phyloP scores from a whole-genome alignment of 2,113 vertebrate species.

The Narcine bancroftii region DNA sequence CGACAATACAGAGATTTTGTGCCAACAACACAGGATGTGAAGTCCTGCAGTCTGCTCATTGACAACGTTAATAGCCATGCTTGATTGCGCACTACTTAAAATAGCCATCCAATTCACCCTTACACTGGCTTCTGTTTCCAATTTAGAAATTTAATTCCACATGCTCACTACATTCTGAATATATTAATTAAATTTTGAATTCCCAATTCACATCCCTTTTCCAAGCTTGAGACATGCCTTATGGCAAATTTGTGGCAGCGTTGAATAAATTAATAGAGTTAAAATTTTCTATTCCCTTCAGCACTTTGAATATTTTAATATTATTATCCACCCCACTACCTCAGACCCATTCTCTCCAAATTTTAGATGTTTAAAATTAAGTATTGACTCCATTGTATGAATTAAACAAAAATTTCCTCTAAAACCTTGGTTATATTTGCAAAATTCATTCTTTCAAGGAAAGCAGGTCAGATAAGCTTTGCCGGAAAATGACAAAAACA shows the following conservation, averaged over 20 bases:
- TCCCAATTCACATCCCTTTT: background rate
- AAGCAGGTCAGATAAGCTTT: background rate
- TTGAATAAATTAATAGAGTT: slow-evolving; percentile 25
- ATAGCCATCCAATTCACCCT: background rate
- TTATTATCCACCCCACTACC: background rate
- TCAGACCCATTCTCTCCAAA: background rate
- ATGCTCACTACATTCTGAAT: background rate
- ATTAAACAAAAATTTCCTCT: background rate
- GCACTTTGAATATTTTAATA: background rate
- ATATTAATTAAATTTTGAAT: slow-evolving; percentile 29
- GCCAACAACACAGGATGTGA: background rate
- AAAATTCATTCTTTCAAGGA: background rate
- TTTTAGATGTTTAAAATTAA: slow-evolving; percentile 5
- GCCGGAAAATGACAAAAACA: background rate
- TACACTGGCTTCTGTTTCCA: slow-evolving; percentile 6
- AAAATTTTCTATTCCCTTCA: slow-evolving; percentile 10
- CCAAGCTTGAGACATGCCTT: background rate
- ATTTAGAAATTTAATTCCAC: background rate
- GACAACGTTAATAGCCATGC: background rate
- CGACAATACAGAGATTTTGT: background rate
- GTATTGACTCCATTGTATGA: background rate
- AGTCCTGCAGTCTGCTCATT: background rate
- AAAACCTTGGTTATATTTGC: background rate
- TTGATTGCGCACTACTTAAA: background rate
- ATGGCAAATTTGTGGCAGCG: slow-evolving; percentile 1